These are phyloP conservation scores for Morone chrysops DNA, from an alignment of 2,113 vertebrate genomes.

Conservation along the genomic window DNA sequence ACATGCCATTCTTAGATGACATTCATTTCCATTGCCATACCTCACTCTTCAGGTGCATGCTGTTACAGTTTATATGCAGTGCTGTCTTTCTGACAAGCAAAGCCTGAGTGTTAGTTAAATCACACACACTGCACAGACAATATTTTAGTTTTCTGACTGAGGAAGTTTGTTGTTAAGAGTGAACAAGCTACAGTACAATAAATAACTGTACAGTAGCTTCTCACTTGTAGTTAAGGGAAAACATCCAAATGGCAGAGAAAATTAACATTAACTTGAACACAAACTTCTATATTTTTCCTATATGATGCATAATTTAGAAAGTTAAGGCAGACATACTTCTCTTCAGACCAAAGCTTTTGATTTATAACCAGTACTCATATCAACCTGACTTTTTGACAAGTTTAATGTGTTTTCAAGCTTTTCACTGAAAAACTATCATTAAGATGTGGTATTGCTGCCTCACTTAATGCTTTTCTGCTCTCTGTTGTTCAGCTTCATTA, in stretches of 20 bases:
- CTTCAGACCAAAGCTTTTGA: neutral
- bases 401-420: conserved; percentile 17
- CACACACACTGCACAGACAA: neutral
- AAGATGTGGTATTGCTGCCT: neutral
- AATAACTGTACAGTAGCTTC: neutral
- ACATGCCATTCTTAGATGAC: conserved; percentile 56
- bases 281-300: neutral
- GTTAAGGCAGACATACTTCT: neutral
- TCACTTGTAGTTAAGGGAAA: neutral
- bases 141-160: neutral
- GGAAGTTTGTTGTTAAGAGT: neutral
- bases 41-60: conserved; percentile 17
- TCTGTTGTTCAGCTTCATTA: conserved; percentile 32
- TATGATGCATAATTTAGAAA: neutral
- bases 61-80: conserved; percentile 15
- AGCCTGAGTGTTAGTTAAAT: neutral
- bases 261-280: neutral
- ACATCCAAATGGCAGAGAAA: neutral
- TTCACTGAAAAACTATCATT: conserved; percentile 6
- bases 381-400: neutral
- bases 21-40: conserved; percentile 32
- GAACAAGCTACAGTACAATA: neutral
- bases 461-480: conserved; percentile 26
- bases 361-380: neutral
- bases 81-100: neutral